These are phyloP conservation scores for Sialis fuliginosa DNA, from an alignment of 2,888 invertebrate species.

Conservation along the genomic window DNA sequence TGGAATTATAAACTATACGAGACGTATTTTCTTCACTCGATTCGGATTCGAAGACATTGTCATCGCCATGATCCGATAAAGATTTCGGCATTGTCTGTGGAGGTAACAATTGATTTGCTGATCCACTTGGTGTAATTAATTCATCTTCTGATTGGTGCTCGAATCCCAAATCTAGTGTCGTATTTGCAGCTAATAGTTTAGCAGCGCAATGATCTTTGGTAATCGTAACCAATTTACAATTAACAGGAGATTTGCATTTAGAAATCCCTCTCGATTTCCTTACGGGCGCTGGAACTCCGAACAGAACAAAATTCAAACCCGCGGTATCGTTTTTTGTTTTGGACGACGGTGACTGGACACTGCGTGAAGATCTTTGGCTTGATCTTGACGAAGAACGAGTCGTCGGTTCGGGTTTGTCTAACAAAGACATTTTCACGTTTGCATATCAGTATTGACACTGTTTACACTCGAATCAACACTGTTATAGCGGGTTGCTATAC, in stretches of 20 bases:
- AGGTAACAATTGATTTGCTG: not conserved
- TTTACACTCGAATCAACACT: no score
- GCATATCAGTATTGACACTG: no score
- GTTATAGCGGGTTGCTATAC: no score
- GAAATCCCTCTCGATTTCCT: conserved; percentile 21
- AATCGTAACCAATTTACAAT: no score
- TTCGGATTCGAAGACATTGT: not conserved
- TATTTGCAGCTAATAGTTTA: conserved; percentile 2
- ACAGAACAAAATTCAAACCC: conserved; percentile 17
- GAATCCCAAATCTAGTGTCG: conserved; percentile 4
- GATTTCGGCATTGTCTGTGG: not conserved
- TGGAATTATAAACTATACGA: not conserved
- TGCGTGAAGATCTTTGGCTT: not conserved
- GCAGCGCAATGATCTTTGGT: not conserved
- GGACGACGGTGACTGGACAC: no score
- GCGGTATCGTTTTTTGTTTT: conserved; percentile 2
- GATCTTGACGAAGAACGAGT: not conserved
- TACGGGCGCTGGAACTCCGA: conserved; percentile 16
- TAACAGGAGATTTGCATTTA: conserved; percentile 14
- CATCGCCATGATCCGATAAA: not conserved
- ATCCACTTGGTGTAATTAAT: not conserved
- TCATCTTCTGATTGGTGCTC: not conserved
- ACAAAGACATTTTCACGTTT: not conserved
- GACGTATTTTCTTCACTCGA: not conserved
- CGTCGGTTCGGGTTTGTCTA: not conserved